Base-by-base conservation (phyloP, 2,113 vertebrate species). In the Geococcyx californianus region DNA sequence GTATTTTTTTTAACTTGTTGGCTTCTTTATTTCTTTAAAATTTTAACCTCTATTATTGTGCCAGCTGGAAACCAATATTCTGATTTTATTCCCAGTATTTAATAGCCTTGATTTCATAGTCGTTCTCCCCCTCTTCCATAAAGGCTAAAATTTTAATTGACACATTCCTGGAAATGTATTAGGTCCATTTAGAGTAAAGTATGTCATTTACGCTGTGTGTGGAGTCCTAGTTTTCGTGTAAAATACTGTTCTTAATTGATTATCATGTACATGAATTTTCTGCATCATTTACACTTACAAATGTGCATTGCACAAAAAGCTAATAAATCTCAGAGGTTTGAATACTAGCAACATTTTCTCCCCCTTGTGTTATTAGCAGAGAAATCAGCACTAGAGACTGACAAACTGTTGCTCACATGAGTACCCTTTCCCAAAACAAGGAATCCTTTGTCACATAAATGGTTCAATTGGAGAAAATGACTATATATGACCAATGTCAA, bases 111-210 rank as follows among this genome's bases (percentile, higher is more conserved):
- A 92, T 96, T 93, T 86, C 36, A 36, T 86, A 84, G 75, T 62
- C 23, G 74, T 90, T 82, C 24, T 51, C 49, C 24, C 6, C 58
- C 77, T 83, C 80, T 90, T 96, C 87, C 87, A 95, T n/a, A 97
- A 97, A 97, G 90, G 89, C 93, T 94, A 86, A 84, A 79, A 90
- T 97, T 97, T 97, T 97, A 98, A 97, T 96, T 94, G 96, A 96
- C 96, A 96, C 93, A 92, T 97, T 97, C 79, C 95, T 97, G 95
- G 93, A 98, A 97, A 97, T 94, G 52, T 54, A 94, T 95, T 92
- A 91, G 95, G 97, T 97, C 95, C 95, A 88, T 95, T 96, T 94
- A 94, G 81, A 93, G 59, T 84, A 95, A 93, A 89, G 87, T 74
- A 67, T 96, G 96, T 90, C 96, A 96, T 87, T 97, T 96, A 90